phyloP scores from a whole-genome alignment of 2,113 vertebrate species.

The Equus quagga region DNA sequence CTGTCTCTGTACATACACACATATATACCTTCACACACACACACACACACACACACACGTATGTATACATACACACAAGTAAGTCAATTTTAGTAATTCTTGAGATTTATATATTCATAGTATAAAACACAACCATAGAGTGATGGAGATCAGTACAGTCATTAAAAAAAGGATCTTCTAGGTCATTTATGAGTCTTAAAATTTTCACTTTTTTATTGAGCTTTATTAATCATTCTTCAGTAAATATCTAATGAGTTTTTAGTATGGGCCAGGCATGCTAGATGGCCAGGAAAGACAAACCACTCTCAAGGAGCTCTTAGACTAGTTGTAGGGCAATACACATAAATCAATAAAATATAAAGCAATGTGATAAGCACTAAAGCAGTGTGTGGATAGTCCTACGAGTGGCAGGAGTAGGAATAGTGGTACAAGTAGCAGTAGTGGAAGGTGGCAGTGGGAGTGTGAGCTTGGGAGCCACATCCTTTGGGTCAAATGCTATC shows the following conservation, averaged over 20 bases:
- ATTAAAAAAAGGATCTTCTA: neutral
- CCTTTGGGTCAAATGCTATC: neutral
- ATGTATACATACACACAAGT: neutral
- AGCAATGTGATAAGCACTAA: neutral
- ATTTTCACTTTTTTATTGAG: neutral
- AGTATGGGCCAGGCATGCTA: neutral
- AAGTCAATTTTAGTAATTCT: neutral
- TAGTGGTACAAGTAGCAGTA: no score
- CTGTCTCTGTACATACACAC: neutral
- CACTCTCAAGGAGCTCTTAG: neutral
- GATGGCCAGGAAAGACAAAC: neutral
- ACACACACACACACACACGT: neutral
- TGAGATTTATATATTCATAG: neutral
- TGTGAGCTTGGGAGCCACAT: neutral
- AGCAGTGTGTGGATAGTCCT: neutral
- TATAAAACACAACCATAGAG: neutral
- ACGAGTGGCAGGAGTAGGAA: neutral
- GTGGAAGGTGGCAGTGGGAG: accelerated
- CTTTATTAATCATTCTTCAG: neutral
- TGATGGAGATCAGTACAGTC: neutral
- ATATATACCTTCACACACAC: neutral
- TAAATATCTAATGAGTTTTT: slow-evolving; percentile 3
- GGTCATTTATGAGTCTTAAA: slow-evolving; percentile 32
- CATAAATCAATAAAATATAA: neutral
- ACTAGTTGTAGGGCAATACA: neutral